Evolutionary conservation across 2,113 vertebrate genomes (phyloP).

Genomic region (Vireo altiloquus): DNA sequence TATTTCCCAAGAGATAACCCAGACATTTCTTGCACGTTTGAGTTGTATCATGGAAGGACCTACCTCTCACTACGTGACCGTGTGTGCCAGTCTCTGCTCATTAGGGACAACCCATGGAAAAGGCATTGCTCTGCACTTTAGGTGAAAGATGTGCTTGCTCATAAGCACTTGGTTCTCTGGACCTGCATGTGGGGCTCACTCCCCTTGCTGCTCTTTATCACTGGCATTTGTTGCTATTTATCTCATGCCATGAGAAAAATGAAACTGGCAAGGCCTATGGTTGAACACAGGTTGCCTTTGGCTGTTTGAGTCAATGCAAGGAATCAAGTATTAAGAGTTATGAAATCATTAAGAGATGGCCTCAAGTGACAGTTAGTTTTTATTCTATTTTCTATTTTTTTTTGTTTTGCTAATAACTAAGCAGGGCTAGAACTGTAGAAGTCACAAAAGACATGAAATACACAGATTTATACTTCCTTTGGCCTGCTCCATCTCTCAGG

Average conservation of each 20-base stretch:
- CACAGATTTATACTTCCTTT: background rate
- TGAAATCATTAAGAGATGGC: background rate
- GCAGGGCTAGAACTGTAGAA: background rate
- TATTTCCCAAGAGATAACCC: background rate
- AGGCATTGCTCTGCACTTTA: background rate
- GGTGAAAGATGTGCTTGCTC: background rate
- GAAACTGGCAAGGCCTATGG: background rate
- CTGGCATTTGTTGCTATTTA: background rate
- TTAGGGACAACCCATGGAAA: background rate
- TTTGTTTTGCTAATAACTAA: background rate
- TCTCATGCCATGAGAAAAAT: background rate
- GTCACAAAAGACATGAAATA: background rate
- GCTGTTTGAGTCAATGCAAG: background rate
- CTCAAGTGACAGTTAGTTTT: background rate
- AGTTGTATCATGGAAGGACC: background rate
- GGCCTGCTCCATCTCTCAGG: background rate
- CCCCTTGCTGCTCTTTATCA: background rate
- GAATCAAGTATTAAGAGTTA: background rate
- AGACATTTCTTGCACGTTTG: background rate
- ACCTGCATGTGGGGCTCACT: background rate
- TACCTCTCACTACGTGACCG: fast-evolving
- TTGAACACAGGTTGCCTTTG: background rate
- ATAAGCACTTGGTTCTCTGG: background rate
- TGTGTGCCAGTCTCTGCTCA: background rate
- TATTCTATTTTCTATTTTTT: background rate